Conservation (phyloP, 2,797 vertebrate species). For the Pseudomugil gertrudae region DNA sequence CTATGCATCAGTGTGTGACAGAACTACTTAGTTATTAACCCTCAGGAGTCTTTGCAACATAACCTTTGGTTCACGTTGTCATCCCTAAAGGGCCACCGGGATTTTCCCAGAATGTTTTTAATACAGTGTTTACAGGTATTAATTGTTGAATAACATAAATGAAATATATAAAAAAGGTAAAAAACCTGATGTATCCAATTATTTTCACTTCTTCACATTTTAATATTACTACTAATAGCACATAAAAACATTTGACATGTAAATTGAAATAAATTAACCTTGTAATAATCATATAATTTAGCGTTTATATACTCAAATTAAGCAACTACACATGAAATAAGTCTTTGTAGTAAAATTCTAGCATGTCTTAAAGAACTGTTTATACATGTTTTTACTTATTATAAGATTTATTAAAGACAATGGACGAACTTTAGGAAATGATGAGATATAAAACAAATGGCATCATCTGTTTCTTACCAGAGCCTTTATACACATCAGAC, state of each 20-base stretch:
- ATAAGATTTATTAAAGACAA: neutral
- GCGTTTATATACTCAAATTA: no score
- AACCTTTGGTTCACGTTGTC: conserved; percentile 27
- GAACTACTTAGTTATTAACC: conserved; percentile 12
- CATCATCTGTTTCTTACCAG: no score
- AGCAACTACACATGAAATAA: no score
- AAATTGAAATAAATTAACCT: no score
- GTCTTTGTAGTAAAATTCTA: no score
- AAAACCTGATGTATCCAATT: neutral
- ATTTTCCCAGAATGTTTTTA: neutral
- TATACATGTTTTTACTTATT: neutral
- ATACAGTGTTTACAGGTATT: conserved; percentile 1
- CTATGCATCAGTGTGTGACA: conserved; percentile 34
- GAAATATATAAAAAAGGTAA: no score
- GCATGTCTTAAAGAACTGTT: neutral
- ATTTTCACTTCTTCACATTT: neutral
- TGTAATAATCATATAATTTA: no score
- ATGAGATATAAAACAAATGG: neutral
- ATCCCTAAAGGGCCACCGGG: neutral
- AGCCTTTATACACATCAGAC: neutral
- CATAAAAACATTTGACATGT: no score
- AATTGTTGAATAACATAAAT: conserved; percentile 5
- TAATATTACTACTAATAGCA: neutral
- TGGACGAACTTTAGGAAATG: conserved; percentile 1
- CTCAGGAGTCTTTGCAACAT: no score